Conservation (phyloP, 2,797 vertebrate genomes). For the Naso thynnoides region DNA sequence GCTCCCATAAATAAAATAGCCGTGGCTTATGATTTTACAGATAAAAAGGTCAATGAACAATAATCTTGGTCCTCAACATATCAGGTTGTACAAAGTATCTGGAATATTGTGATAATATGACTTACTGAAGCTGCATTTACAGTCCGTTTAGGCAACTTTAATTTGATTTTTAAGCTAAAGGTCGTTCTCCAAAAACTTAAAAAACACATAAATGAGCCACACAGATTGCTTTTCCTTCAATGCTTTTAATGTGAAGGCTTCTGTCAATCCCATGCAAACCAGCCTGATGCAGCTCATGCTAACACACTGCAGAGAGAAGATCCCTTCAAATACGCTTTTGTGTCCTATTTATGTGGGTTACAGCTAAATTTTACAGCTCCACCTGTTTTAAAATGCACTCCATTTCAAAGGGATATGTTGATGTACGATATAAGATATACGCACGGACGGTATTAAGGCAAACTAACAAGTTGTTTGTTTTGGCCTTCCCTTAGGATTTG, state of each 20-base stretch:
- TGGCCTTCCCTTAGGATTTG: conserved; percentile 1
- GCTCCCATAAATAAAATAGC: background rate
- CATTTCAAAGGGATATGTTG: too few species aligned
- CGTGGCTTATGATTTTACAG: background rate
- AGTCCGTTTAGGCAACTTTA: background rate
- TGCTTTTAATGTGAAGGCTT: background rate
- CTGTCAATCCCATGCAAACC: background rate
- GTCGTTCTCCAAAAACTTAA: background rate
- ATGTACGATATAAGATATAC: too few species aligned
- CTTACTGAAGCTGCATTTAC: background rate
- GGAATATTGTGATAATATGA: background rate
- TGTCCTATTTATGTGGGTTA: too few species aligned
- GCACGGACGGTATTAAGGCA: background rate
- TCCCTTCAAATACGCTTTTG: too few species aligned
- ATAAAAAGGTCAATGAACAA: background rate
- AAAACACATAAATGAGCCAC: background rate
- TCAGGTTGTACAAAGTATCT: background rate
- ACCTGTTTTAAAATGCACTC: background rate
- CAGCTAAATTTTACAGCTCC: background rate
- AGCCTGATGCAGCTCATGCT: background rate
- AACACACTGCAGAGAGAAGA: background rate
- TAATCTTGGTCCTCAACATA: too few species aligned
- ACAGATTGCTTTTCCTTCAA: background rate
- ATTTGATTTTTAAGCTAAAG: background rate
- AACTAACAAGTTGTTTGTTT: background rate